Percentiles rank a stretch among this genome's conserved stretches.
Conservation (phyloP, 2,888 invertebrate genomes). For the Heliconius ismenius region DNA sequence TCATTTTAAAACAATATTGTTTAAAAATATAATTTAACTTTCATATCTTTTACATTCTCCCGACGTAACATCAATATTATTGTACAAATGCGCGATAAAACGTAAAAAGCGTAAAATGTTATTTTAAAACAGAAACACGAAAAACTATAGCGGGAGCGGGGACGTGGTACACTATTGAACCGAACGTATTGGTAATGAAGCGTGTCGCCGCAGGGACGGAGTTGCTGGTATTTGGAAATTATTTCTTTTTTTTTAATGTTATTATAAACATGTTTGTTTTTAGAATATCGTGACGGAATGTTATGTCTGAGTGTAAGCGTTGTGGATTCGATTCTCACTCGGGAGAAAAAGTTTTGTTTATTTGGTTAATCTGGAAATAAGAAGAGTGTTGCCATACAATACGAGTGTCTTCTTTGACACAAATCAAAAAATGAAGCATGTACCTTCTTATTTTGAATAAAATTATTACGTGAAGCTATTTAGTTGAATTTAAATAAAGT, state of each 20-base stretch:
- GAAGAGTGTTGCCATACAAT: no score
- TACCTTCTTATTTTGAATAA: no score
- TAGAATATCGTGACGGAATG: no score
- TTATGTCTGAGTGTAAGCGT: background rate
- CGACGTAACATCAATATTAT: conserved; percentile 5
- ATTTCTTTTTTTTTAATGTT: background rate
- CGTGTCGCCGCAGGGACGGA: conserved; percentile 12
- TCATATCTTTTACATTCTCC: background rate
- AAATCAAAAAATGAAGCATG: no score
- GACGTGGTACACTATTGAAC: conserved; percentile 13
- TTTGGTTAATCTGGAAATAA: no score
- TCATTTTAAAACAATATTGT: background rate
- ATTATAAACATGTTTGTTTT: background rate
- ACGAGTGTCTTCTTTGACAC: no score
- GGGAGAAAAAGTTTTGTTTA: background rate
- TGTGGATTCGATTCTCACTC: background rate
- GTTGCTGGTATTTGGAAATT: background rate
- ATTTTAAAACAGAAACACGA: conserved; percentile 1
- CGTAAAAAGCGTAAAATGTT: conserved; percentile 9
- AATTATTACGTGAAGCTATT: no score
- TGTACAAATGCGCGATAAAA: conserved; percentile 18
- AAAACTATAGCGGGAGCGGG: background rate
- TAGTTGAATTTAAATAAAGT: no score
- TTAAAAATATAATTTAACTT: background rate
- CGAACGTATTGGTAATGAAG: conserved; percentile 28